phyloP scores from a whole-genome alignment of 2,797 vertebrate species.

The Adrianichthys oophorus region DNA sequence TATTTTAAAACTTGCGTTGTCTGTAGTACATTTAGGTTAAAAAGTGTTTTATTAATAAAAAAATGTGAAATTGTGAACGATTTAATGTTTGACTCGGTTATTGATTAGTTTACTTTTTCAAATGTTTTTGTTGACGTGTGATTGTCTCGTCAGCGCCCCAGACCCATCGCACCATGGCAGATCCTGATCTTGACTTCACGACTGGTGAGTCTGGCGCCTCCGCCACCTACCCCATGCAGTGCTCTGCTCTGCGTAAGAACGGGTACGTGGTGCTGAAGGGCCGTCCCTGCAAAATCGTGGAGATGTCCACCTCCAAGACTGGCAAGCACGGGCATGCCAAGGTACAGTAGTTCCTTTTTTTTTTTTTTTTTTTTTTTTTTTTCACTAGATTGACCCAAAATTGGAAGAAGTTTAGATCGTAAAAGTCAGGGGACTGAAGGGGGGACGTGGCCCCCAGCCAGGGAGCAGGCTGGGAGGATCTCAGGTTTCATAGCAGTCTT shows the following conservation, averaged over 20 bases:
- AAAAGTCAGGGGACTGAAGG: no score
- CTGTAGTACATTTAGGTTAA: no score
- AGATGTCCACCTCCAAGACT: slow-evolving; percentile 95
- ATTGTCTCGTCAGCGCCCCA: slow-evolving; percentile 59
- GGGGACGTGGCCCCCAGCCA: background rate
- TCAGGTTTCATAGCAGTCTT: slow-evolving; percentile 8
- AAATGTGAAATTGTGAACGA: no score
- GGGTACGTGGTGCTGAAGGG: slow-evolving; percentile 91
- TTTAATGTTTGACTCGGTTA: no score
- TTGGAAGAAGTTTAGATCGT: no score
- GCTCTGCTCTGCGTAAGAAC: slow-evolving; percentile 92
- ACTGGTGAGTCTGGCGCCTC: slow-evolving; percentile 93
- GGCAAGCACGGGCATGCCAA: slow-evolving; percentile 94
- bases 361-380: no score
- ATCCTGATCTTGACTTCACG: slow-evolving; percentile 89
- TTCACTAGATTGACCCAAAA: no score
- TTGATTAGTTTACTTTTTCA: no score
- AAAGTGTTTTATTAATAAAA: no score
- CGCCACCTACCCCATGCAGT: slow-evolving; percentile 91
- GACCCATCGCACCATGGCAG: slow-evolving; percentile 86
- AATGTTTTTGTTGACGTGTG: background rate
- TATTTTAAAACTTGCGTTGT: no score
- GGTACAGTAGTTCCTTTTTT: slow-evolving; percentile 72
- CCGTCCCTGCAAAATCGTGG: slow-evolving; percentile 92
- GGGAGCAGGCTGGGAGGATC: background rate